These are phyloP conservation scores for Spodoptera frugiperda DNA, from an alignment of 1,140 invertebrate genomes.

Conservation along the genomic window DNA sequence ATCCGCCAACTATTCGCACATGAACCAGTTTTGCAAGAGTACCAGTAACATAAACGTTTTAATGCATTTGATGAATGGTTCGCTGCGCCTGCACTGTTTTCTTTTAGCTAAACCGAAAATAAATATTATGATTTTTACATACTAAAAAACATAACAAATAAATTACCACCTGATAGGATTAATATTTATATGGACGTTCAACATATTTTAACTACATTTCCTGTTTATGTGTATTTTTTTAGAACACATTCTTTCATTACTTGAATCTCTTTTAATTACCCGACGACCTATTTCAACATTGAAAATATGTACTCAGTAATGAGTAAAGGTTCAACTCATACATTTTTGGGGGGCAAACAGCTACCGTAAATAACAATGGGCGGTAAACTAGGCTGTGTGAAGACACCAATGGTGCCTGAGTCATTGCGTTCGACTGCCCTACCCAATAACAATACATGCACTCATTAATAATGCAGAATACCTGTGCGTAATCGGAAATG, in stretches of 20 bases:
- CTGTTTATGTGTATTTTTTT: no score
- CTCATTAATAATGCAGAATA: slow-evolving; percentile 42
- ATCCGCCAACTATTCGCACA: slow-evolving; percentile 48
- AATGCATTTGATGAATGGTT: slow-evolving; percentile 44
- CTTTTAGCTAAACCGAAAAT: not conserved
- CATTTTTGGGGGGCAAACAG: not conserved
- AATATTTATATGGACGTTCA: no score
- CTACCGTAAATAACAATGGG: slow-evolving; percentile 10
- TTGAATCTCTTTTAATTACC: no score
- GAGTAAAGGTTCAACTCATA: not conserved
- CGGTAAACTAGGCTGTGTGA: slow-evolving; percentile 28
- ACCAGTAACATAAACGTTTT: slow-evolving; percentile 45
- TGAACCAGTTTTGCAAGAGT: slow-evolving; percentile 47
- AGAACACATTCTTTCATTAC: no score
- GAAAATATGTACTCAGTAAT: no score
- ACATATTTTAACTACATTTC: no score
- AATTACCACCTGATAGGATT: no score
- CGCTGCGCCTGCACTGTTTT: not conserved
- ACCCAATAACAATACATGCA: slow-evolving; percentile 30
- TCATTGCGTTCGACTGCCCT: slow-evolving; percentile 8
- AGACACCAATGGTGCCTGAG: slow-evolving; percentile 9
- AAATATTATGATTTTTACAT: not conserved
- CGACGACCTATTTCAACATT: no score
- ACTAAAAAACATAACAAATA: no score
- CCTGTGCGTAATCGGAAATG: slow-evolving; percentile 23